Conservation (phyloP, 2,888 invertebrate genomes). For the Dilophus febrilis region DNA sequence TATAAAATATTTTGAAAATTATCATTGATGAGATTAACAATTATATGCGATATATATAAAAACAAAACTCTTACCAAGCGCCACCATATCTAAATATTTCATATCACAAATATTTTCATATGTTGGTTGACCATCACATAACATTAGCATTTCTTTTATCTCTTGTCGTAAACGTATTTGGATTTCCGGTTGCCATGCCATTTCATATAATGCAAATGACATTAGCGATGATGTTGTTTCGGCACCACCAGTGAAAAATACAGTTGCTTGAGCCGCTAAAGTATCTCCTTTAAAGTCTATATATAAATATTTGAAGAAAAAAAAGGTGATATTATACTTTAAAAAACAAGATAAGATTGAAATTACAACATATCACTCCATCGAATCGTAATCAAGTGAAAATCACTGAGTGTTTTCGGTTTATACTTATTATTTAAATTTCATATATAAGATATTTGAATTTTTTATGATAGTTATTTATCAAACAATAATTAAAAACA, state of each 20-base stretch:
- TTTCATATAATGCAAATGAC: conserved; percentile 29
- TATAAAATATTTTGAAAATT: too few relatives aligned
- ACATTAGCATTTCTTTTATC: conserved; percentile 22
- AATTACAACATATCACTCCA: too few relatives aligned
- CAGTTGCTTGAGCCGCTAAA: conserved; percentile 24
- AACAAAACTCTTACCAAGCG: background rate
- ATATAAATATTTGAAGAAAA: background rate
- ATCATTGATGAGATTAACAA: too few relatives aligned
- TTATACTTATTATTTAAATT: too few relatives aligned
- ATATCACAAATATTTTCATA: conserved; percentile 27
- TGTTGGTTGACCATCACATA: conserved; percentile 23
- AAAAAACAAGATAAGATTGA: too few relatives aligned
- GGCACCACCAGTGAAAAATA: conserved; percentile 26
- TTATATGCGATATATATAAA: too few relatives aligned
- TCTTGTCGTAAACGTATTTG: conserved; percentile 30
- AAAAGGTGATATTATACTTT: too few relatives aligned
- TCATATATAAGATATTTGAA: too few relatives aligned
- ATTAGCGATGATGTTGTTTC: conserved; percentile 30
- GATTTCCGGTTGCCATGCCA: conserved; percentile 27
- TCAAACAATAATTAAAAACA: too few relatives aligned
- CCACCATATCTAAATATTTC: conserved; percentile 31
- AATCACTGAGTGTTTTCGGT: too few relatives aligned
- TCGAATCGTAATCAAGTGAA: too few relatives aligned
- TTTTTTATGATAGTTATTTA: too few relatives aligned
- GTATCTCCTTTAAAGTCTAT: conserved; percentile 17